Evolutionary conservation across 2,797 vertebrate genomes (phyloP), one percentile per base, ranked within the genome.

Genomic region (Lagodon rhomboides): DNA sequence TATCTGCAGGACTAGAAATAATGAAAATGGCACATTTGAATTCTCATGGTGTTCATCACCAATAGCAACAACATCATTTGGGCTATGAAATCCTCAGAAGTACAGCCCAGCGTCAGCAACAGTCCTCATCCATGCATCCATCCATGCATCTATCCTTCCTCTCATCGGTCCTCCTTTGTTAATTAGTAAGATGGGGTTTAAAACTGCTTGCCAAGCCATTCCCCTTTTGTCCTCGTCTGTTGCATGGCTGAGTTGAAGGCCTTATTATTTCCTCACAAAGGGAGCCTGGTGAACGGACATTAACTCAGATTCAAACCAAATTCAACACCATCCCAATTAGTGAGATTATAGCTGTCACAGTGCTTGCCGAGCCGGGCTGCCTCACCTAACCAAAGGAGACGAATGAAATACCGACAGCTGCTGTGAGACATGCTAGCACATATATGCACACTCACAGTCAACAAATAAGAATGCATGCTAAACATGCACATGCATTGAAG

Each of bases 211-310:
- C 84, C 68, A 88, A 86, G 83, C 76, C 70, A 58, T 87, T 87
- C 79, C 87, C 82, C 76, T 82, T 91, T 92, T 86, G 88, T 91
- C 82, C 82, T 91, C 73, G n/a, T 82, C 79, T 74, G 82, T 88
- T 92, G 87, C 89, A 80, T 87, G 76, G 89, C 82, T 85, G 78
- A 91, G 79, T 88, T 90, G 79, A 84, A 89, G 91, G 81, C 89
- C 88, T 92, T 93, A 92, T 95, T 92, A 93, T 92, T 90, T 90
- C 81, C 70, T 63, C 79, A 87, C 87, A 91, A 90, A 87, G 77
- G 80, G 50, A 83, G 70, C 72, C 66, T 88, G 86, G 84, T 86
- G 85, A 92, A 92, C 25, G 62, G 87, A 87, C 89, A 91, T 91
- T 85, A 90, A 88, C 82, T 92, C 82, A 43, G 43, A 89, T 83